Base-by-base conservation (phyloP, 1,140 invertebrate species). In the Dryas iulia region DNA sequence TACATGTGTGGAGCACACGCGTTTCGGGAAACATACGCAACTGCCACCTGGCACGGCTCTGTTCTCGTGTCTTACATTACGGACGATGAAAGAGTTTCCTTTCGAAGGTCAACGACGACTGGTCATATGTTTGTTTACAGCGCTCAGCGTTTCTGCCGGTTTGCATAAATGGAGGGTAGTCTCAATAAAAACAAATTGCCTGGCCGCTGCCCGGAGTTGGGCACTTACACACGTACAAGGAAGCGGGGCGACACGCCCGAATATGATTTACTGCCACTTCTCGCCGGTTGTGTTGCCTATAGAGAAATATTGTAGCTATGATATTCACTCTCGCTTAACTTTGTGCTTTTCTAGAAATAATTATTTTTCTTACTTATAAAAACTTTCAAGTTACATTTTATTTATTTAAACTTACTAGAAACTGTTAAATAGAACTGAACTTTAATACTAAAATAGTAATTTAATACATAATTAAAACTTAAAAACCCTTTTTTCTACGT, bases 161-260 rank as follows among this genome's bases (percentile, higher is more conserved):
- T 89, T 88, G 86, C 86, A 87, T 89, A 87, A 89, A 79, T 83
- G 75, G 82, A 79, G 88, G 87, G 87, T 88, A 89, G 87, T 89
- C 87, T 86, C 82, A 86, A 89, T 89, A 91, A 90, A 88, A 90
- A 89, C 83, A 89, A 89, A 89, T 91, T 87, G 86, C 80, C 83
- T 82, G 57, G 63, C 70, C 78, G 78, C 84, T 84, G 83, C 83
- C 80, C 85, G 82, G 75, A 86, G 84, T 77, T 73, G 79, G 77
- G 82, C 82, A 80, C 72, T 89, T 89, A 84, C 86, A 87, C 88
- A 90, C 88, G 88, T 89, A 83, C 88, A 75, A 88, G 86, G 84
- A 88, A 89, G 78, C 82, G 68, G 62, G 67, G 80, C 85, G 88
- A 89, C 86, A 89, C 72, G 83, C 74, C 73, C 71, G 68, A 62